Base-by-base conservation (phyloP, 1,140 invertebrate species). In the Aleiodes sp. region DNA sequence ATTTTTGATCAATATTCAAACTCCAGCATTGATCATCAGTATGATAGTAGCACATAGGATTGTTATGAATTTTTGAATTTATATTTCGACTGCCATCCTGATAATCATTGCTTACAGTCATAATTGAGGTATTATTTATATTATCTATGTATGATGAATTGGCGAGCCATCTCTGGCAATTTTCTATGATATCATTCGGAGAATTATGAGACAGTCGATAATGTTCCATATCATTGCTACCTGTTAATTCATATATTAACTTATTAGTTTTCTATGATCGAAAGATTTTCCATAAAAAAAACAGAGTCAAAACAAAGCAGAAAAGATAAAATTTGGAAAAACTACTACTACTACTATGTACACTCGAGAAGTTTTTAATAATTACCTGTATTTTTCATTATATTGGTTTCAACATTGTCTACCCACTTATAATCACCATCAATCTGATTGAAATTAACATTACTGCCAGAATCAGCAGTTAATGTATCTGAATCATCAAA, bases 401-500 rank as follows among this genome's bases (percentile, higher is more conserved):
- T 26, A 33, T 64, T 59, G 8, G 39, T 39, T 14, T 37, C 26
- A 19, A 56, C 65, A 39, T 28, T 70, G 10, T 60, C 62, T 3
- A 63, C 28, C 16, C 28, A 64, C 16, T 68, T 59, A 26, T 67
- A 29, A 39, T 69, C 41, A 28, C 19, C 1, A 39, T 65, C 8
- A 43, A 29, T 33, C 46, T 35, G 37, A 19, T 80, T 62, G 0
- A 84, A 80, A 7, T 76, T 77, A 1, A 74, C 76, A n/a, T 80
- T 74, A 6, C 67, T 78, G 1, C 84, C 82, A 0, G 83, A 85
- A 33, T 84, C 80, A 0, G 84, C 84, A 0, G 84, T 82, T 19
- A 85, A 57, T 1, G 84, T 86, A 31, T 84, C 84, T 0, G 84
- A 85, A 75, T 84, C 80, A 21, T 85, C 77, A 19, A 71, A 16